phyloP scores from a whole-genome alignment of 2,888 invertebrate genomes.

The Sarcophaga caerulescens region DNA sequence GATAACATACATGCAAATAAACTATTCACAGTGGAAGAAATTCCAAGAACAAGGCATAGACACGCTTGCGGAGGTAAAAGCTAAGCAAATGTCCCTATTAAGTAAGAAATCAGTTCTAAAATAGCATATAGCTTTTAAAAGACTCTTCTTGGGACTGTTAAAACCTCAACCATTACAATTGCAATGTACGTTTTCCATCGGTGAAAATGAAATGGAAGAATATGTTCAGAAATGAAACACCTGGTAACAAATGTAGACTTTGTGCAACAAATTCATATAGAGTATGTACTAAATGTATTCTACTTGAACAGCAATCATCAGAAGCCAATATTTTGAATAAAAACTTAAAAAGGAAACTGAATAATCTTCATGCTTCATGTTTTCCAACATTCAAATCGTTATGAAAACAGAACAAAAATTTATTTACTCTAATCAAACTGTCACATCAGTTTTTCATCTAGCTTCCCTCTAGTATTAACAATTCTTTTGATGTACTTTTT shows the following conservation, averaged over 20 bases:
- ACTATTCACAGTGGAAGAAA: slow-evolving; percentile 96
- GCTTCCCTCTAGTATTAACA: neutral
- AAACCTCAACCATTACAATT: slow-evolving; percentile 78
- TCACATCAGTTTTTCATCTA: neutral
- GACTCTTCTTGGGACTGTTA: slow-evolving; percentile 78
- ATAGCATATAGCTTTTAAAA: slow-evolving; percentile 80
- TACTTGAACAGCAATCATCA: too few species aligned
- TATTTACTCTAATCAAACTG: neutral
- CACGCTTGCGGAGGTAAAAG: slow-evolving; percentile 86
- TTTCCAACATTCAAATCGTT: neutral
- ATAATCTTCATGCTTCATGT: too few species aligned
- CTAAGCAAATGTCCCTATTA: slow-evolving; percentile 79
- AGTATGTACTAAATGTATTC: neutral
- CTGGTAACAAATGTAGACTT: neutral
- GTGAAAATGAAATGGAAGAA: slow-evolving; percentile 76
- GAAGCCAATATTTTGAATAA: too few species aligned
- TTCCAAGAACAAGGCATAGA: slow-evolving; percentile 89
- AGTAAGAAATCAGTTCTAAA: slow-evolving; percentile 76
- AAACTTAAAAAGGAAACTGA: too few species aligned
- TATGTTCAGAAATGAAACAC: slow-evolving; percentile 68
- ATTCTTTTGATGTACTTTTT: neutral
- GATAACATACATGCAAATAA: slow-evolving; percentile 90
- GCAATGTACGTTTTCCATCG: slow-evolving; percentile 76
- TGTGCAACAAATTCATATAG: neutral
- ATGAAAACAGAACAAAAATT: neutral